phyloP scores from a whole-genome alignment of 2,888 invertebrate species.

The Thymelicus lineola region DNA sequence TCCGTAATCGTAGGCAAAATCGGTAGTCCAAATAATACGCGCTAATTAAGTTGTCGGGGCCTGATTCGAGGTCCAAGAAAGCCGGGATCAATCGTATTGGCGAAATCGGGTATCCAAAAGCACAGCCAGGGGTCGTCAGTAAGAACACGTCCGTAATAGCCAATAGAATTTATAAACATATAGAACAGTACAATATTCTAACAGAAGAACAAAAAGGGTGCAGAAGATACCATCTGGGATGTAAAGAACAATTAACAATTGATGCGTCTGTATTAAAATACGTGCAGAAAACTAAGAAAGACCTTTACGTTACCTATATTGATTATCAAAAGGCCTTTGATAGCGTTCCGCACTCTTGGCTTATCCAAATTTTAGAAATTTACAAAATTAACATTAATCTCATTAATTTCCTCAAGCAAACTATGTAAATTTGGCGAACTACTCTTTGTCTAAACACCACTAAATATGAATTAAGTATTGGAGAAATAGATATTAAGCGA shows the following conservation, averaged over 20 bases:
- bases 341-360: not conserved
- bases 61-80: no score
- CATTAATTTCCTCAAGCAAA: not conserved
- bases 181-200: not conserved
- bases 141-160: no score
- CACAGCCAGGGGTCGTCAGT: no score
- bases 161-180: not conserved
- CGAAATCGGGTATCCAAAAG: no score
- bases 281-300: not conserved
- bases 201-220: conserved; percentile 9
- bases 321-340: no score
- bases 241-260: not conserved
- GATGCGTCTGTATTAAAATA: not conserved
- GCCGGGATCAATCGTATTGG: no score
- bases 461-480: no score
- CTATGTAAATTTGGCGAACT: not conserved
- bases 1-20: no score
- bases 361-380: not conserved
- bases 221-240: not conserved
- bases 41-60: no score
- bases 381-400: not conserved
- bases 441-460: not conserved
- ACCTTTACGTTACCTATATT: not conserved
- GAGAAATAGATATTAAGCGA: not conserved
- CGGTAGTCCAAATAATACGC: no score